Conservation (phyloP, 2,888 invertebrate genomes). For the Fragum sueziense region DNA sequence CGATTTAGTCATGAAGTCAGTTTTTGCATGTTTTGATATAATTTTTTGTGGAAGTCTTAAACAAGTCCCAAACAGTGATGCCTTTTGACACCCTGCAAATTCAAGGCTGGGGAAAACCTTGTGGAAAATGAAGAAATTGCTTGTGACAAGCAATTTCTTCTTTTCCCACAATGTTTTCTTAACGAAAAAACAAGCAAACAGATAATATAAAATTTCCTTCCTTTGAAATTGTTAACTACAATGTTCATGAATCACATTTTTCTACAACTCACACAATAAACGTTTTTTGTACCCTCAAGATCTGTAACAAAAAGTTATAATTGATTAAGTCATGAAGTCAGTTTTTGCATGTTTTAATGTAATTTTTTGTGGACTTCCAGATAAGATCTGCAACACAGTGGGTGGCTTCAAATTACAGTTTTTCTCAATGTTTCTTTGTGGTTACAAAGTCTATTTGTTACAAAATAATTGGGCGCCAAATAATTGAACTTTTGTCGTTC, state of each 20-base stretch:
- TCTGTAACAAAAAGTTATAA: background rate
- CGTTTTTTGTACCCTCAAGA: background rate
- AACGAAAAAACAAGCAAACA: no score
- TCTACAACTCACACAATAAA: no score
- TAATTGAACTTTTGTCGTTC: no score
- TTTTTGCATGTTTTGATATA: background rate
- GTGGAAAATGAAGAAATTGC: conserved; percentile 2
- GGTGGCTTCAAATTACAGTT: no score
- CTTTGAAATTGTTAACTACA: no score
- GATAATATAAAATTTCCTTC: no score
- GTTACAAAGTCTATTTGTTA: no score
- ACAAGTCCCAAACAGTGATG: background rate
- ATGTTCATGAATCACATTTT: no score
- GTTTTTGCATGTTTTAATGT: background rate
- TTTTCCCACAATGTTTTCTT: background rate
- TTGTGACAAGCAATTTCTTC: background rate
- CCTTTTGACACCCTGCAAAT: background rate
- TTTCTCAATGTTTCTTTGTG: no score
- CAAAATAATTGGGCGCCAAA: no score
- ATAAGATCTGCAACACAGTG: background rate
- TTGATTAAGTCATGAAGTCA: background rate
- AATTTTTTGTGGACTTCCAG: background rate
- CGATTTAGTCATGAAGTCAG: background rate
- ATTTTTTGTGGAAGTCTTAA: background rate
- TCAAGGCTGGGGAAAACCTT: background rate